Evolutionary conservation across 2,797 vertebrate genomes (phyloP), one percentile per base, ranked within the genome.

Genomic region (Crypturellus tataupa): DNA sequence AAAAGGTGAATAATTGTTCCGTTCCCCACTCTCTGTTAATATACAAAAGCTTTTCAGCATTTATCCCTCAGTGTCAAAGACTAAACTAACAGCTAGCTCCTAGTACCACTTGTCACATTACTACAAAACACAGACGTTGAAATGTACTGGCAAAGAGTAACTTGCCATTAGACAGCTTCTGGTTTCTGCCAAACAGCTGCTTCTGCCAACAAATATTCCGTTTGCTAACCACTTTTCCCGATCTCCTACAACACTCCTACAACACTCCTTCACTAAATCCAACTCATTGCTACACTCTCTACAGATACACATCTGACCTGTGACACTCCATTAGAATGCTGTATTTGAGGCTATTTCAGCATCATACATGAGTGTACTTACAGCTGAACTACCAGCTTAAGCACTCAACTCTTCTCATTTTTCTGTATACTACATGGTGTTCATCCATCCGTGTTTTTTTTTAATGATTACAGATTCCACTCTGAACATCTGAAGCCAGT

Each of bases 51-150:
- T 49, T 91, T 24, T 83, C 25, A 84, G 49, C 71, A 68, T 77
- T 80, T 44, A 85, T 27, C 27, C 24, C 27, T 49, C 33, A 44
- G 23, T 64, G 31, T 33, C 37, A 83, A 33, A 82, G 72, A 9
- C 10, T 25, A 77, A 67, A 65, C 40, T 1, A 1, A 33, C 4
- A 64, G 13, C 0, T 0, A 51, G 56, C 25, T 87, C 47, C 60
- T 49, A 80, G 67, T 15, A 51, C 12, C 75, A 11, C 44, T 75
- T 73, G 12, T 40, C 69, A 64, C 85, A 78, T 70, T 67, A 75
- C 15, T 35, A 53, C 33, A 64, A 77, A 71, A 6, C 56, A 71
- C 44, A 51, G 58, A 75, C 81, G 71, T 1, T 23, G 64, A 87
- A 46, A 62, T 29, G 70, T 23, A 71, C 9, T 27, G 67, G 12